Conservation (phyloP, 2,113 vertebrate genomes). For the Hipposideros armiger region DNA sequence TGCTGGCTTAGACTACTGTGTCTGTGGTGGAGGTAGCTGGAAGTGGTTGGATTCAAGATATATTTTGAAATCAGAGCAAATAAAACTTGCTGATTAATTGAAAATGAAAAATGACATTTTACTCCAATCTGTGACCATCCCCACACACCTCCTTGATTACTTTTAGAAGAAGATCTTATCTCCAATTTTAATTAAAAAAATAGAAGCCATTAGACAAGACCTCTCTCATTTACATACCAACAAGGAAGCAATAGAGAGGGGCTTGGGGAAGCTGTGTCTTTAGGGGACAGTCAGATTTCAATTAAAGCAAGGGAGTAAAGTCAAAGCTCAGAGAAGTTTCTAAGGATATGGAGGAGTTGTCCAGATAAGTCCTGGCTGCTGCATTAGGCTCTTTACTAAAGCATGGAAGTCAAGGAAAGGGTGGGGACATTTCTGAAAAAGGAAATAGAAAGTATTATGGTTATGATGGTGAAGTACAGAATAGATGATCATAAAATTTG, state of each 20-base stretch:
- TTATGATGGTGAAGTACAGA: background rate
- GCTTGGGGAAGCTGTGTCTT: background rate
- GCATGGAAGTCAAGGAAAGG: background rate
- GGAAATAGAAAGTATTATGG: background rate
- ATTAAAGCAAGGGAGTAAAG: background rate
- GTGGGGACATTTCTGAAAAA: background rate
- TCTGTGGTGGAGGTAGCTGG: background rate
- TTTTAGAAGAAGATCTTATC: constrained; percentile 8
- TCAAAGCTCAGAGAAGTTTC: background rate
- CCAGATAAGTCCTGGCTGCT: background rate
- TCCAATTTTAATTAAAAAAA: constrained; percentile 25
- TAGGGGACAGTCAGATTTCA: background rate
- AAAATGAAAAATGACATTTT: background rate
- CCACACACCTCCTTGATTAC: background rate
- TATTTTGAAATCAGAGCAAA: constrained; percentile 44
- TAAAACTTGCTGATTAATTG: background rate
- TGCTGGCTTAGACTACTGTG: background rate
- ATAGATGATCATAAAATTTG: background rate
- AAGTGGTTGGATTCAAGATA: background rate
- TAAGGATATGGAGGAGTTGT: background rate
- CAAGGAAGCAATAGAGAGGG: background rate
- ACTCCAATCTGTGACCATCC: background rate
- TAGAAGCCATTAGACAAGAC: background rate
- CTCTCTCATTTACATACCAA: background rate
- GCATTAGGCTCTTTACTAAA: background rate